Base-by-base conservation (phyloP, 2,888 invertebrate species). In the Venustoraphidia nigricollis region DNA sequence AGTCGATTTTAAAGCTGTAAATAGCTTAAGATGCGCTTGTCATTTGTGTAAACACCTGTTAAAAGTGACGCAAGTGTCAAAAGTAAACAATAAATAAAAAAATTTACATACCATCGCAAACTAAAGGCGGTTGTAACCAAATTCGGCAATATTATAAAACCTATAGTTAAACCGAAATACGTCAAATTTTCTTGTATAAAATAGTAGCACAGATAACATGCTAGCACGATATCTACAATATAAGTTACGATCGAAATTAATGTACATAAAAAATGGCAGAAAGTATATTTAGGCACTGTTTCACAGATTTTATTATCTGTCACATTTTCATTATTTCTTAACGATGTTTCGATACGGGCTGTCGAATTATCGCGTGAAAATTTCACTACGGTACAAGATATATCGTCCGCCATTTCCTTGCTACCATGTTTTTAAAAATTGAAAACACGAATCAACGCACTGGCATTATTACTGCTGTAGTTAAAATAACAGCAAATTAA, bases 131-230 rank as follows among this genome's bases (percentile, higher is more conserved):
- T 72, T 63, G 70, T 71, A 52, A 69, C 61, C 45, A 73, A 54
- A 9, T 71, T 69, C 52, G 73, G 71, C 45, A 72, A 56, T 44
- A 71, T 56, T 44, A 72, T 60, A 57, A 73, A 73, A 8, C 67
- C 63, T 47, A 71, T 58, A n/a, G 73, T 73, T 54, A 72, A 59
- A 17, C 66, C 66, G 59, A 72, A 73, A 63, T 69, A 69, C 50
- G 64, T 56, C 34, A 64, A 65, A 55, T 66, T 57, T 38, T 63
- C 65, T 52, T 64, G 55, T 41, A 59, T 52, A 10, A 62, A 64
- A 55, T 69, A 70, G 55, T 62, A 66, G 56, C 67, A 67, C 41
- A 70, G 58, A 56, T 65, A 61, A 52, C 64, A 62, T 46, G 66
- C 61, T 45, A 70, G 60, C 44, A 58, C 60, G 49, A 69, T 58